Conservation (phyloP, 2,113 vertebrate genomes). For the Gyps fulvus region DNA sequence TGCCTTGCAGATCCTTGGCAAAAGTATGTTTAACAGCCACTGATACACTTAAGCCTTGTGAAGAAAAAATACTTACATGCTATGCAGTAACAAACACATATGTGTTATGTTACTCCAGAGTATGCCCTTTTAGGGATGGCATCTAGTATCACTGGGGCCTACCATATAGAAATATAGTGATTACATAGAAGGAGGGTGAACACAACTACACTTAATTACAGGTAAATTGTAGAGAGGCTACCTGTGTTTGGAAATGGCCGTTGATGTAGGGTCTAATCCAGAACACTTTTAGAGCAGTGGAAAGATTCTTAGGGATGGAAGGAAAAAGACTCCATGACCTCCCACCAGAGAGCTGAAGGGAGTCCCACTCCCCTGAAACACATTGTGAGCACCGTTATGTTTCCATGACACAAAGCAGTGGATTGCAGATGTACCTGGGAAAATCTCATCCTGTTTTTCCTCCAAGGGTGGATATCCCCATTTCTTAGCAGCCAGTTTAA, state of each 20-base stretch:
- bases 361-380: background rate
- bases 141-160: background rate
- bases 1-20: slow-evolving; percentile 6
- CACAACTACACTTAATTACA: background rate
- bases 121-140: background rate
- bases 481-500: background rate
- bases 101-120: background rate
- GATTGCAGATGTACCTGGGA: background rate
- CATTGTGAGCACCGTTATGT: accelerated
- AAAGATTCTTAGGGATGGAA: background rate
- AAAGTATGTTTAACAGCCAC: slow-evolving; percentile 1
- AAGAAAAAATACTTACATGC: background rate
- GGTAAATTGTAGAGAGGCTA: background rate
- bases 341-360: background rate
- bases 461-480: background rate
- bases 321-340: accelerated
- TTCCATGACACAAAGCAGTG: background rate
- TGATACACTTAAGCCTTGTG: background rate
- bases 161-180: background rate
- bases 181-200: background rate
- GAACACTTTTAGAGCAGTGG: background rate
- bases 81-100: background rate
- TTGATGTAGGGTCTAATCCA: background rate
- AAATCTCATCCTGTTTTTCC: background rate
- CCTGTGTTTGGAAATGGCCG: background rate